A percentile compares a stretch with the other conserved stretches of the same genome.
phyloP scores from a whole-genome alignment of 2,113 vertebrate species.

The Mugil cephalus region DNA sequence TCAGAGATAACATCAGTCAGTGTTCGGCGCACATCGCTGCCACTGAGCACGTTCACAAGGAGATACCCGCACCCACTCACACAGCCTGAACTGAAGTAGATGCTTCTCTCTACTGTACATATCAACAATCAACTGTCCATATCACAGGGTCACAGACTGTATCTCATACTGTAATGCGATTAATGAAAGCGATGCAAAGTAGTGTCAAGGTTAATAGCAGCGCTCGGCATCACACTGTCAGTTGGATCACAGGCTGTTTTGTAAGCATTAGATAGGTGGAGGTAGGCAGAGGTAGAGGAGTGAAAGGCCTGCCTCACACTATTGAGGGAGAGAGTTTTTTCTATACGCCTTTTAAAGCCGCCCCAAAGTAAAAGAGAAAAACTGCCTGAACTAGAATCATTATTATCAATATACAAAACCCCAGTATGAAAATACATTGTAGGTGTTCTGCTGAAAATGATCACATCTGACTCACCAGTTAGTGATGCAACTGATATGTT shows the following conservation, averaged over 20 bases:
- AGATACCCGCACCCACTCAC: not conserved
- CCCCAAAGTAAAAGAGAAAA: constrained; percentile 22
- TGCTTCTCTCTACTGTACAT: constrained; percentile 20
- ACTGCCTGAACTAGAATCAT: constrained; percentile 3
- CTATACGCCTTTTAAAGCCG: constrained; percentile 22
- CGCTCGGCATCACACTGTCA: constrained; percentile 33
- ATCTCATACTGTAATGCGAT: constrained; percentile 37
- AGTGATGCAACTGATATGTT: not conserved
- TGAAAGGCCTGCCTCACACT: not conserved
- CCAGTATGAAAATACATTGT: not conserved
- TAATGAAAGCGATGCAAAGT: constrained; percentile 8
- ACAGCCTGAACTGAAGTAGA: not conserved
- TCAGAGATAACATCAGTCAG: not conserved
- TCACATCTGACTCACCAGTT: not conserved
- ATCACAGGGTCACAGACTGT: constrained; percentile 9
- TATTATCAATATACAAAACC: not conserved
- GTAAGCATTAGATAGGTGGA: constrained; percentile 22
- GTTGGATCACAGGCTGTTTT: constrained; percentile 31
- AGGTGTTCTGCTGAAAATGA: not conserved
- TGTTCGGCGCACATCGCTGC: constrained; percentile 10
- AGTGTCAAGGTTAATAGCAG: constrained; percentile 49
- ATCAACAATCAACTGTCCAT: constrained; percentile 21
- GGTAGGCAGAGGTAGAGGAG: not conserved
- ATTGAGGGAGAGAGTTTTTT: constrained; percentile 11
- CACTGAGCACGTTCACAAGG: not conserved